These are phyloP conservation scores for Sebastes glaucus DNA, from an alignment of 2,797 vertebrate species.

Conservation along the genomic window DNA sequence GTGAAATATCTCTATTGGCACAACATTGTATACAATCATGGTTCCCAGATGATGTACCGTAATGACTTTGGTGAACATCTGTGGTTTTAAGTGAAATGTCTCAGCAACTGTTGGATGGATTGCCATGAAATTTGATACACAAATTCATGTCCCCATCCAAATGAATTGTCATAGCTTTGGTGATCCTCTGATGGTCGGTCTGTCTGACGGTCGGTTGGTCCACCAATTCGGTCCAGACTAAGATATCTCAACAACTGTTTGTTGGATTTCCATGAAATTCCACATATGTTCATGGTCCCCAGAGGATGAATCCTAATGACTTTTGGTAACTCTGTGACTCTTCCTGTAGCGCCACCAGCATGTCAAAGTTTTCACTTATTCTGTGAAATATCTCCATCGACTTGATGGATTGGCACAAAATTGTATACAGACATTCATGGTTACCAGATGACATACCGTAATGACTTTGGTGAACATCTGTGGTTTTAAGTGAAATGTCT, in stretches of 20 bases:
- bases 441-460: not conserved
- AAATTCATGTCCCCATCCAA: not conserved
- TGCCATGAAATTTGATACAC: not conserved
- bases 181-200: not conserved
- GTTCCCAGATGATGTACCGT: not conserved
- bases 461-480: not conserved
- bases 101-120: not conserved
- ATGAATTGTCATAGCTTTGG: not conserved
- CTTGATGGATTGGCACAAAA: not conserved
- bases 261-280: not conserved
- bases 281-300: not conserved
- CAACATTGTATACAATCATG: not conserved
- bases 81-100: not conserved
- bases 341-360: too few relatives aligned
- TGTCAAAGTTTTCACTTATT: too few relatives aligned
- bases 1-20: not conserved
- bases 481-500: not conserved
- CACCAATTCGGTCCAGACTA: not conserved
- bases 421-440: not conserved
- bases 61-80: not conserved
- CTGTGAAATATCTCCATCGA: not conserved
- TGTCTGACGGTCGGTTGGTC: too few relatives aligned
- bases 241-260: not conserved
- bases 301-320: not conserved
- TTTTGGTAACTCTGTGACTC: not conserved